Evolutionary conservation across 1,140 invertebrate genomes (phyloP), one percentile per base, ranked within the genome.

Genomic region (Phthorimaea operculella): DNA sequence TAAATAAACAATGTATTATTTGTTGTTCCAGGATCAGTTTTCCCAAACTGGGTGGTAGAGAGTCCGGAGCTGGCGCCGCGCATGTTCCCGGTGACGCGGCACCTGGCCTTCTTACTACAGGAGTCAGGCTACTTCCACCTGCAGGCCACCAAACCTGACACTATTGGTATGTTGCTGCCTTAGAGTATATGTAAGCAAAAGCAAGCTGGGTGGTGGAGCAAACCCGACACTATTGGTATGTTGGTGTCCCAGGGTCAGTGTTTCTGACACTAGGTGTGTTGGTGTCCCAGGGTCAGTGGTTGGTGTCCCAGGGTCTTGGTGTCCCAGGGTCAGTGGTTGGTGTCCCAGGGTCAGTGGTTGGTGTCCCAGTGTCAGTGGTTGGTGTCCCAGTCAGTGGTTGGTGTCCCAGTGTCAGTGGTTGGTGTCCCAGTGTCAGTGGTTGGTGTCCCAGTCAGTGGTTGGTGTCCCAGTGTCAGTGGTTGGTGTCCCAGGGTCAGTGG

Each of bases 91-190:
- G 50, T 63, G 17, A 28, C 33, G 1, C 51, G 70, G 0, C 58
- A 71, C 5, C 7, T 89, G 0, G 44, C 48, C 5, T 56, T 57
- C 48, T 4, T 92, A 0, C 33, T 95, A 0, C 85, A 90, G 64
- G 94, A 96, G 81, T 77, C 82, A 36, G 96, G 95, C 6, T 97
- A 97, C 68, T 66, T 93, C 14, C 93, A 96, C 68, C 79, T 97
- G 33, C 96, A 98, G 79, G 89, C 93, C 2, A 96, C 94, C 0
- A 97, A 96, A 79, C 96, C 96, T 4, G 95, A 97, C 69, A 98
- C 96, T 4, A 51, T 83, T 51, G 78, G 78, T 83, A 66, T 70
- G 64, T 47, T 8, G 12, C 34, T 36, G 34, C n/a, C n/a, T n/a
- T n/a, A n/a, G n/a, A n/a, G n/a, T n/a, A n/a, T 47, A 7, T 47